Evolutionary conservation across 2,888 invertebrate species (phyloP).

Genomic region (Microchrysa polita): DNA sequence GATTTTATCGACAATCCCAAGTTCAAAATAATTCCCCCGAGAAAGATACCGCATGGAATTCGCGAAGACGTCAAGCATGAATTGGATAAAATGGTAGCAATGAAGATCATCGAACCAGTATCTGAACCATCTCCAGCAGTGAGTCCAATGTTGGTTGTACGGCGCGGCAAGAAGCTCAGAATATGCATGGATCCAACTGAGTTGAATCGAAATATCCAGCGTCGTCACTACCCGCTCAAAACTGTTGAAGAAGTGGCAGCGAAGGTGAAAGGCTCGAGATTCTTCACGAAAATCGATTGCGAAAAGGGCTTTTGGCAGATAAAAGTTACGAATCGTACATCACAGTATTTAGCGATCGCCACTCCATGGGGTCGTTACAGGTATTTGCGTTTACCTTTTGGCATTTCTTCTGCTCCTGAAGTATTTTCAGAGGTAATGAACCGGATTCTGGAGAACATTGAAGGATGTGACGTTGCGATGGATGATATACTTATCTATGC

Average conservation of each 20-base stretch:
- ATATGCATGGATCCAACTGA: conserved; percentile 11
- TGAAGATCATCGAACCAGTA: conserved; percentile 2
- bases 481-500: conserved; percentile 9
- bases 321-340: too few species aligned
- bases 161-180: neutral
- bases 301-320: neutral
- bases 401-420: too few species aligned
- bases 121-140: conserved; percentile 10
- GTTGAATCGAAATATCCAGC: neutral
- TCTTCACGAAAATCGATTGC: neutral
- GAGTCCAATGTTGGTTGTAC: neutral
- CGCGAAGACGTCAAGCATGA: neutral
- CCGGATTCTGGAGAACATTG: neutral
- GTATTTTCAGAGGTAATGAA: neutral
- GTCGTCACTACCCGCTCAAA: neutral
- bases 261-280: too few species aligned
- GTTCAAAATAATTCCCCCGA: neutral
- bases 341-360: too few species aligned
- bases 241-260: too few species aligned
- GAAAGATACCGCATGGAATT: conserved; percentile 5
- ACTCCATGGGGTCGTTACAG: too few species aligned
- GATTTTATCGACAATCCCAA: neutral
- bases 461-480: conserved; percentile 1
- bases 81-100: neutral
- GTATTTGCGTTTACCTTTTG: too few species aligned